Conservation (phyloP, 2,113 vertebrate species). For the Galemys pyrenaicus region DNA sequence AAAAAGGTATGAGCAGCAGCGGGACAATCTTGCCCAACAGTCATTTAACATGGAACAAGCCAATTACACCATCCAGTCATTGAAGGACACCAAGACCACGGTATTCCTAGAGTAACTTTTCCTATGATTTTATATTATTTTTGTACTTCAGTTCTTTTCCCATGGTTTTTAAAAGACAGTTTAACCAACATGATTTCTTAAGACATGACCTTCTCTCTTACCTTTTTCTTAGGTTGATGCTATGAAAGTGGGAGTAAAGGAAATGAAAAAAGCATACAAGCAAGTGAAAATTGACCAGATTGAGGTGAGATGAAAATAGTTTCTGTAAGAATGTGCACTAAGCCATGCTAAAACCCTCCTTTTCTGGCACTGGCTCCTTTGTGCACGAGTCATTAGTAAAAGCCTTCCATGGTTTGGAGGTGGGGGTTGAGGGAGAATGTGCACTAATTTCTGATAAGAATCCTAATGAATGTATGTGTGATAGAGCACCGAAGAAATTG, state of each 20-base stretch:
- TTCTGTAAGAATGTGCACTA: neutral
- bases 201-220: constrained; percentile 35
- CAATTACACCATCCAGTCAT: constrained; percentile 98
- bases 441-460: neutral
- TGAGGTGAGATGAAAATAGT: constrained; percentile 88
- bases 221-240: constrained; percentile 92
- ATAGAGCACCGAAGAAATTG: neutral
- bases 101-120: constrained; percentile 83
- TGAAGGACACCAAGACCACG: constrained; percentile 99
- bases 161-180: neutral
- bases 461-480: neutral
- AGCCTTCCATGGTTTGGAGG: too few species aligned
- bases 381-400: too few species aligned
- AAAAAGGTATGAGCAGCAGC: constrained; percentile 96
- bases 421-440: neutral
- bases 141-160: constrained; percentile 52
- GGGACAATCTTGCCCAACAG: constrained; percentile 96
- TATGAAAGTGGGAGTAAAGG: constrained; percentile 97
- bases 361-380: too few species aligned
- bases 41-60: constrained; percentile 99
- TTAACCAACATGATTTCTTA: neutral
- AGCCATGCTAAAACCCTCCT: too few species aligned
- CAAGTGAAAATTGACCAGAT: constrained; percentile 97
- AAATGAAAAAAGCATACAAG: constrained; percentile 99
- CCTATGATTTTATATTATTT: constrained; percentile 39